Conservation (phyloP, 2,113 vertebrate species). For the Microtus ochrogaster region DNA sequence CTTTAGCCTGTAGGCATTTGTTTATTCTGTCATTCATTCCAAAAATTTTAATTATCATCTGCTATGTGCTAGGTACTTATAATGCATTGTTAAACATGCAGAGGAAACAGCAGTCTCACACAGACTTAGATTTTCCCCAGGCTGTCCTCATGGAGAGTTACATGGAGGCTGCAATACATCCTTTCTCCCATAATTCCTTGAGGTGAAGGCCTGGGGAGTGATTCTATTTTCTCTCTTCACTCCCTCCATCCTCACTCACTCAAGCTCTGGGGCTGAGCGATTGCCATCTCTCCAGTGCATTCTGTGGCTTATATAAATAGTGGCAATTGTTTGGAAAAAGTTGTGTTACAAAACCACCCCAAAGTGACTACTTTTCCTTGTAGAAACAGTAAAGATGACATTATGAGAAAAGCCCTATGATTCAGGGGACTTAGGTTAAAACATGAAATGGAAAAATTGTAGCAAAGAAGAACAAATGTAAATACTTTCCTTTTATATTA, state of each 20-base stretch:
- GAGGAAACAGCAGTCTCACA: not conserved
- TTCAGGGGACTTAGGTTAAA: slow-evolving; percentile 28
- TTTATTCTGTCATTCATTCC: not conserved
- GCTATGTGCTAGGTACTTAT: not conserved
- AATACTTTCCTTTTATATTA: not conserved
- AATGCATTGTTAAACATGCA: not conserved
- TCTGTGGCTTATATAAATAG: not conserved
- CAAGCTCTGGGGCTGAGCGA: not conserved
- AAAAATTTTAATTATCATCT: not conserved
- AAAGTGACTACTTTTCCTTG: not conserved
- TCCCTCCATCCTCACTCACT: accelerated
- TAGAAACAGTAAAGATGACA: not conserved
- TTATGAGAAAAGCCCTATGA: not conserved
- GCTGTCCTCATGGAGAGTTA: not conserved
- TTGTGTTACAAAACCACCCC: not conserved
- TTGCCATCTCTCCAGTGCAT: not conserved
- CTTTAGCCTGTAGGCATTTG: not conserved
- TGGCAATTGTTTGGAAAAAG: not conserved
- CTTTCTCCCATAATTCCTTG: not conserved
- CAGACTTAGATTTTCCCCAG: not conserved
- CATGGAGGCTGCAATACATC: too few relatives aligned
- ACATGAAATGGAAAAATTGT: not conserved
- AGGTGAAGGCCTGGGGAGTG: not conserved
- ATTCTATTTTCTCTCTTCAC: accelerated
- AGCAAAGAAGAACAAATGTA: not conserved